Evolutionary conservation across 1,140 invertebrate species (phyloP).

Genomic region (Drosophila rhopaloa): DNA sequence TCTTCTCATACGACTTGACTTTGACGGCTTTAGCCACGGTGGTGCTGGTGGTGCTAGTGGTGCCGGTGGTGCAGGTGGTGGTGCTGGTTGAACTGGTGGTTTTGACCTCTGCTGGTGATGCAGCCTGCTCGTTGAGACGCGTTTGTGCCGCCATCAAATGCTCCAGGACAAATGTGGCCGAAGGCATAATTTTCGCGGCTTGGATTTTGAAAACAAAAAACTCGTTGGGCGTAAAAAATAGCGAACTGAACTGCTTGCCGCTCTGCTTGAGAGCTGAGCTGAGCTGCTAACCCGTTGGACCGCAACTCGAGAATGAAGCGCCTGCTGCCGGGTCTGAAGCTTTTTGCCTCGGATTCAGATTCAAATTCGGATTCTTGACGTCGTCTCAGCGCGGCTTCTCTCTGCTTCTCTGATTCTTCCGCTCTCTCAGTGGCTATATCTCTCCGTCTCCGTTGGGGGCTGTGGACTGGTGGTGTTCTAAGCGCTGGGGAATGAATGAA

Average conservation of each 20-base stretch:
- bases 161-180: constrained; percentile 74
- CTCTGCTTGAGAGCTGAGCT: constrained; percentile 28
- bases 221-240: neutral
- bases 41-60: neutral
- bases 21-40: constrained; percentile 13
- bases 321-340: constrained; percentile 61
- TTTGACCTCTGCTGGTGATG: constrained; percentile 12
- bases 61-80: neutral
- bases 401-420: constrained; percentile 8
- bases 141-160: constrained; percentile 79
- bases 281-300: constrained; percentile 58
- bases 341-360: constrained; percentile 54
- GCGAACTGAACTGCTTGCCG: constrained; percentile 13
- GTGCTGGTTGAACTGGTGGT: neutral
- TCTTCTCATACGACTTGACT: constrained; percentile 55
- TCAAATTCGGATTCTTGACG: constrained; percentile 29
- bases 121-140: constrained; percentile 62
- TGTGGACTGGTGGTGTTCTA: constrained; percentile 56
- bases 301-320: constrained; percentile 80
- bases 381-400: constrained; percentile 11
- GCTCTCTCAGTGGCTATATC: constrained; percentile 23
- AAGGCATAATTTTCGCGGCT: constrained; percentile 64
- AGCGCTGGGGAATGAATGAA: constrained; percentile 77
- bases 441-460: constrained; percentile 38
- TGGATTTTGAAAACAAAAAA: neutral